Base-by-base conservation (phyloP, 2,888 invertebrate species). In the Hipparchia semele region DNA sequence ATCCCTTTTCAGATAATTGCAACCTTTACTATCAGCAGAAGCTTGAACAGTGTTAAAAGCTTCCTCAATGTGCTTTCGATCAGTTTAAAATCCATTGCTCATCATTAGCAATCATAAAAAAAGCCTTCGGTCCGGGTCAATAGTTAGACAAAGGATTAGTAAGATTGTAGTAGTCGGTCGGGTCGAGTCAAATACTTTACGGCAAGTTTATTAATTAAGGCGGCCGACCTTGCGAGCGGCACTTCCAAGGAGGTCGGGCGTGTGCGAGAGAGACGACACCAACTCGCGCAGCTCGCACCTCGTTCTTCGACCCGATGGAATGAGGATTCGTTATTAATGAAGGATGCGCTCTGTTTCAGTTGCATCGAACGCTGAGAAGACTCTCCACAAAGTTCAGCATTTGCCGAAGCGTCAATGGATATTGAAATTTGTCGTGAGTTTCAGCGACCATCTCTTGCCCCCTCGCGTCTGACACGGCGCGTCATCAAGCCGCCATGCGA, bases 171-270 rank as follows among this genome's bases (percentile, higher is more conserved):
- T 89, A 89, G 90, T 86, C 75, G 75, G 68, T 89, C 90, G 83
- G 86, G 92, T 92, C 92, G 91, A 90, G 91, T 93, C 92, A 92
- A 92, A 94, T 93, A 92, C 91, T 93, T 92, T 90, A 93, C 92
- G 90, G 90, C 90, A 92, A 90, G 92, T 93, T 94, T 93, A 94
- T 94, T 94, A 94, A 94, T 94, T 94, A 94, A 92, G 90, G 90
- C 92, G 86, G 87, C 90, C 94, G 93, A 92, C 93, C 94, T 92
- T 93, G 93, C 91, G 88, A 87, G 91, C 90, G 90, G 92, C 90
- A 87, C 92, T 92, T 91, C 92, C 90, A 92, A 92, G 91, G 92
- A 92, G 92, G 91, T 91, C 91, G 92, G 87, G 84, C 83, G 84
- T 81, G 90, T 79, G 86, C 76, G 87, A 91, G 80, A 77, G 88